Percentiles rank a stretch among this genome's conserved stretches.
Evolutionary conservation across 1,140 invertebrate species (phyloP).

Genomic region (Aphidius gifuensis): DNA sequence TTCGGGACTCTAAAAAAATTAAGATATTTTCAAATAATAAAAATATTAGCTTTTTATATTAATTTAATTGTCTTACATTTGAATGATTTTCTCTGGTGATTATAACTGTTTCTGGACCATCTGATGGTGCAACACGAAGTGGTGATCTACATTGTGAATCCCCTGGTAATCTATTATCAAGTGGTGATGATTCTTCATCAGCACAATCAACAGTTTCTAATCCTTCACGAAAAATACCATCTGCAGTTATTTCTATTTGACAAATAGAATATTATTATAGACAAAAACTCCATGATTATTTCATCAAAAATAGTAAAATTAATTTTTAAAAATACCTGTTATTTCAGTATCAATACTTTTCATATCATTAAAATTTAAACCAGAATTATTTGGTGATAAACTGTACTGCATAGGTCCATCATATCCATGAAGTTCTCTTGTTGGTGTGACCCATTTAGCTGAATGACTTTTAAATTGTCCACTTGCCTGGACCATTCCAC

Average conservation of each 20-base stretch:
- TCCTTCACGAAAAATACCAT: constrained; percentile 54
- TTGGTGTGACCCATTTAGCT: constrained; percentile 62
- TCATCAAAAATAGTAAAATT: no score
- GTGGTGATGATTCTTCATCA: constrained; percentile 64
- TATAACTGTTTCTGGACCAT: constrained; percentile 50
- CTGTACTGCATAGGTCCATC: constrained; percentile 80
- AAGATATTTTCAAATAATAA: constrained; percentile 3
- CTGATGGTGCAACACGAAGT: constrained; percentile 56
- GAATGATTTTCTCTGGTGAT: constrained; percentile 48
- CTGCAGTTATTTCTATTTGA: constrained; percentile 38
- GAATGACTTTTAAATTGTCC: constrained; percentile 61
- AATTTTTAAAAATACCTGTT: constrained; percentile 32
- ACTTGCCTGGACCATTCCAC: constrained; percentile 76
- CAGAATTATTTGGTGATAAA: constrained; percentile 54
- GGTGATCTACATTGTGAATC: constrained; percentile 51
- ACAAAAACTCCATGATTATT: no score
- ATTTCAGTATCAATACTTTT: constrained; percentile 44
- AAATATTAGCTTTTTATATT: not conserved
- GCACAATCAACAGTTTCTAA: constrained; percentile 55
- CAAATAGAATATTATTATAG: not conserved
- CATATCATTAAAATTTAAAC: constrained; percentile 58
- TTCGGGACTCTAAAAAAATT: constrained; percentile 60
- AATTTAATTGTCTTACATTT: constrained; percentile 33
- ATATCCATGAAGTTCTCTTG: constrained; percentile 73
- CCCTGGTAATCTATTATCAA: constrained; percentile 51